Conservation (phyloP, 1,140 invertebrate species). For the Saxidomus purpurata region DNA sequence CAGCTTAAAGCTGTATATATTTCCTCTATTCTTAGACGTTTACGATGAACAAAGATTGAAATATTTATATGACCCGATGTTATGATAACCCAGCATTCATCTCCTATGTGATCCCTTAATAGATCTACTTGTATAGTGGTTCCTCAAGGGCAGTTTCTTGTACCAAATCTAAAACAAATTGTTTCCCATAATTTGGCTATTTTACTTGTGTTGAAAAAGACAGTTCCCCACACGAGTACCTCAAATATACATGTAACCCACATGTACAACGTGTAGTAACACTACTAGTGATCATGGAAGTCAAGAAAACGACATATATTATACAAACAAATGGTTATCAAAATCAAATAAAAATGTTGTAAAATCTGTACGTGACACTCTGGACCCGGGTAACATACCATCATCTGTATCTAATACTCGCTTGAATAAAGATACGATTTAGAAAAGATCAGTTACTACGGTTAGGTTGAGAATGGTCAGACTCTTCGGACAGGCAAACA, state of each 20-base stretch:
- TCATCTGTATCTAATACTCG: neutral
- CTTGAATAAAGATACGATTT: too few species aligned
- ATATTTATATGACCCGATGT: neutral
- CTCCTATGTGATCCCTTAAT: neutral
- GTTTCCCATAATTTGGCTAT: neutral
- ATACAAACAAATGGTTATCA: conserved; percentile 50
- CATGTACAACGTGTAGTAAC: conserved; percentile 60
- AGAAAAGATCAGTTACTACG: too few species aligned
- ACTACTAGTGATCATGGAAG: conserved; percentile 52
- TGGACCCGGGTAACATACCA: too few species aligned
- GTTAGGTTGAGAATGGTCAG: neutral
- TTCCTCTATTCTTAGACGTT: too few species aligned
- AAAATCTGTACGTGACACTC: neutral
- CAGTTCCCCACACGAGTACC: conserved; percentile 30
- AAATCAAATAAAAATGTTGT: conserved; percentile 41
- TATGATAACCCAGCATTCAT: neutral
- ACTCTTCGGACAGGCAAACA: conserved; percentile 8
- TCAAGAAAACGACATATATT: conserved; percentile 56
- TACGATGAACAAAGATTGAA: too few species aligned
- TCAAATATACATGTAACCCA: conserved; percentile 36
- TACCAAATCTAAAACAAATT: neutral
- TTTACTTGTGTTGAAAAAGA: neutral
- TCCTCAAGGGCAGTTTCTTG: neutral
- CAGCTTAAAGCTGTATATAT: too few species aligned
- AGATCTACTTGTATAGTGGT: neutral